A percentile compares a stretch with the other conserved stretches of the same genome.
Evolutionary conservation across 2,888 invertebrate genomes (phyloP).

Genomic region (Agrilus biguttatus): DNA sequence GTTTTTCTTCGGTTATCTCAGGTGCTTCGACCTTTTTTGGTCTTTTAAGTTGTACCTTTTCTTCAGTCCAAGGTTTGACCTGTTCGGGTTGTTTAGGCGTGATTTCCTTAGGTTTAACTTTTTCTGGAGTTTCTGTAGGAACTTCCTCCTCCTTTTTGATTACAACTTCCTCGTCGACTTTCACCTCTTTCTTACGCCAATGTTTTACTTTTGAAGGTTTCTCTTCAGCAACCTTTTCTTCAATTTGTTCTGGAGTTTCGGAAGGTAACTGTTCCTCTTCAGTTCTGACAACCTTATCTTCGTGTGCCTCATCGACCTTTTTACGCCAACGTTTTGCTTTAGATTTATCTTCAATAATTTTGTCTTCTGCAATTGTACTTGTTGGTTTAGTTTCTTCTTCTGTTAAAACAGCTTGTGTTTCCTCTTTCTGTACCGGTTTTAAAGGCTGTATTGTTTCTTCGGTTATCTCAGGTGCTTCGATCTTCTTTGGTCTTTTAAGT

Average conservation of each 20-base stretch:
- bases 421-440: slow-evolving; percentile 1
- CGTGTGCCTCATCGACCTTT: slow-evolving; percentile 7
- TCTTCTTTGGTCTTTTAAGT: slow-evolving; percentile 1
- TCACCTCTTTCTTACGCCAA: neutral
- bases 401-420: neutral
- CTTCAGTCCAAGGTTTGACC: slow-evolving; percentile 11
- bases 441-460: neutral
- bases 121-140: slow-evolving; percentile 3
- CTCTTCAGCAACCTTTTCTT: slow-evolving; percentile 42
- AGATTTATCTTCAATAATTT: slow-evolving; percentile 6
- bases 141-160: slow-evolving; percentile 16
- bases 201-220: slow-evolving; percentile 19
- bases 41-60: slow-evolving; percentile 12
- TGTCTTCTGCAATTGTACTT: neutral
- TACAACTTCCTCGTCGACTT: slow-evolving; percentile 11
- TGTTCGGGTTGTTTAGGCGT: slow-evolving; percentile 15
- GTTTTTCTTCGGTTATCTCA: slow-evolving; percentile 1
- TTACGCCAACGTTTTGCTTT: slow-evolving; percentile 4
- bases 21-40: neutral
- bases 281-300: slow-evolving; percentile 17
- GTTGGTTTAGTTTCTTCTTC: slow-evolving; percentile 1
- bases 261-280: slow-evolving; percentile 28
- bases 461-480: slow-evolving; percentile 2
- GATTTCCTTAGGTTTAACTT: no score
- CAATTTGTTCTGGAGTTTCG: slow-evolving; percentile 36